Base-by-base conservation (phyloP, 2,888 invertebrate species). In the Agrotis ipsilon region DNA sequence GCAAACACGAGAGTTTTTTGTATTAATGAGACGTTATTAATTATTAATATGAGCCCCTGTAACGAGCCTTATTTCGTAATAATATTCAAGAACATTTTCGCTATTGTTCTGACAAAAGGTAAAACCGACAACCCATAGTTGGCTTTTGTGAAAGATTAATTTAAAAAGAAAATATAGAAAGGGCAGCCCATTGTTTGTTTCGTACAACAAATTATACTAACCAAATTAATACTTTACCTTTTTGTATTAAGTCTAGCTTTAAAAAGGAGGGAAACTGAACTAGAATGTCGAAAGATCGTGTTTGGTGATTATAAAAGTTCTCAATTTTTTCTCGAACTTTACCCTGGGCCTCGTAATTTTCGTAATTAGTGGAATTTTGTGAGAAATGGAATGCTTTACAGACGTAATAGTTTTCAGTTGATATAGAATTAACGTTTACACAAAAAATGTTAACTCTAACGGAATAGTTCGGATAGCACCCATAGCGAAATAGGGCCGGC, bases 401-500 rank as follows among this genome's bases (percentile, higher is more conserved):
- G 39, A 39, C 39, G 39, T 39, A 39, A 39, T 39, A 11, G 39
- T 39, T 39, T 0, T 39, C 9, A 39, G 39, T 49, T 24, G 11
- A 1, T 19, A 27, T 27, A 19, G 18, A 14, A 27, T 9, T 48
- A 18, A 59, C 43, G 11, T 32, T 51, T 46, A 13, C 14, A 0
- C 18, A 19, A 45, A 49, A 67, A 13, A 49, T n/a, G 0, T 32
- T 19, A 13, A 45, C 7, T 13, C 3, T 21, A 11, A 27, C 21
- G 48, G 71, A 72, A 43, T 43, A 32, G 1, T 78, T 79, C 6
- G 18, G n/a, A 65, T 55, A 48, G 39, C 24, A 55, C 9, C 9
- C 27, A 43, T 27, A 55, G 24, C 5, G n/a, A 65, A 63, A 55
- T 32, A 16, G n/a, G n/a, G 43, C 46, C 16, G 75, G 51, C 72